Percentiles rank a stretch among this genome's conserved stretches.
Conservation (phyloP, 92 coral and sea anemone species). For the Montipora capitata region DNA sequence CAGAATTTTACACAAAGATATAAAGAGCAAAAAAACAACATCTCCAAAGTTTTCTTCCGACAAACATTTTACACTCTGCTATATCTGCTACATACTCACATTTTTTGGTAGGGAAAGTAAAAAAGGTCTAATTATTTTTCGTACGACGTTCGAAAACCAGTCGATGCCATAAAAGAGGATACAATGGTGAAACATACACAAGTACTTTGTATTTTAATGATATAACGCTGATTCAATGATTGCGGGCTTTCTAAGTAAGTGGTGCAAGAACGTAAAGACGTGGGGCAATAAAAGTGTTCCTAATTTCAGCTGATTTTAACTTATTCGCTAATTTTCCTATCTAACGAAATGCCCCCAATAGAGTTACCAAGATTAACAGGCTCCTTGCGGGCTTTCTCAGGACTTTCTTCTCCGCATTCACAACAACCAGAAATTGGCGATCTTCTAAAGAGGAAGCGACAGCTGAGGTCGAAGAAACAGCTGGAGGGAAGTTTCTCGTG, state of each 20-base stretch:
- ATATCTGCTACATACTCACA: not conserved
- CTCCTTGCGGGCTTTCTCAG: conserved; percentile 96
- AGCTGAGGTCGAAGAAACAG: conserved; percentile 80
- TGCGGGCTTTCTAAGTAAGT: no score
- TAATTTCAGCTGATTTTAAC: not conserved
- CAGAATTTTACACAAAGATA: no score
- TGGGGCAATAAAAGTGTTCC: no score
- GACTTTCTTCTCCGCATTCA: conserved; percentile 80
- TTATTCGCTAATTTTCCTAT: not conserved
- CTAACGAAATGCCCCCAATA: conserved; percentile 57
- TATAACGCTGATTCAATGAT: not conserved
- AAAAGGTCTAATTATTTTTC: no score
- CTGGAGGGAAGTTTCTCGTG: conserved; percentile 83
- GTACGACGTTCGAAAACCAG: no score
- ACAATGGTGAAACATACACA: not conserved
- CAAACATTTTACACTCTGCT: no score
- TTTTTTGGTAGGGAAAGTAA: not conserved
- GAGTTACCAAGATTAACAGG: conserved; percentile 98
- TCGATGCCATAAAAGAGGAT: not conserved
- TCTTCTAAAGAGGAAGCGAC: conserved; percentile 83
- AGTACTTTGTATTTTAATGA: not conserved
- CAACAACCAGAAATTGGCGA: conserved; percentile 43
- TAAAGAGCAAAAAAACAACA: no score
- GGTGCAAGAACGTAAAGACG: no score
- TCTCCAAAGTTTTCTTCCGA: no score